Evolutionary conservation across 2,888 invertebrate species (phyloP).

Genomic region (Aleiodes leptofemur): DNA sequence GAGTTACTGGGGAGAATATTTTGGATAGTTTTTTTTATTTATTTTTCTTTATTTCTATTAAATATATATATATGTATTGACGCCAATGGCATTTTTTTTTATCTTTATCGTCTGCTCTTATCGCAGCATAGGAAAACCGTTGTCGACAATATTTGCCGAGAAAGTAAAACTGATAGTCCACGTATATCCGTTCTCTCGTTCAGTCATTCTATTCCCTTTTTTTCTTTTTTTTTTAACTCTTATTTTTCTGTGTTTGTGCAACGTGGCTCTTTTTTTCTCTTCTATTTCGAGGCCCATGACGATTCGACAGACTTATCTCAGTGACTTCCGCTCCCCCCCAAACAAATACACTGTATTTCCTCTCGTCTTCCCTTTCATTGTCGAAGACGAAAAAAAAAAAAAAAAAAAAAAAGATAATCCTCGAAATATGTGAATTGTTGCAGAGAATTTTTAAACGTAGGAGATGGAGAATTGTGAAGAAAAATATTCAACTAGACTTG

Average conservation of each 20-base stretch:
- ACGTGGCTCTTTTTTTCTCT: conserved; percentile 2
- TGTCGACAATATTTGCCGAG: conserved; percentile 61
- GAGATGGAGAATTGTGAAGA: background rate
- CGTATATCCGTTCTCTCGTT: conserved; percentile 20
- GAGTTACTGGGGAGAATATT: conserved; percentile 11
- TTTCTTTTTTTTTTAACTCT: background rate
- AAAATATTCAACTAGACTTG: background rate
- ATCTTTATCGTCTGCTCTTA: conserved; percentile 60
- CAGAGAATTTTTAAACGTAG: background rate
- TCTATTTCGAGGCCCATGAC: conserved; percentile 20
- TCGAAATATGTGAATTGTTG: conserved; percentile 7
- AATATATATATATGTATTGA: conserved; percentile 9
- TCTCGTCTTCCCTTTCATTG: background rate
- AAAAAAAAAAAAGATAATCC: background rate
- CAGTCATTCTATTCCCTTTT: conserved; percentile 17
- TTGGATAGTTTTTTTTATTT: background rate
- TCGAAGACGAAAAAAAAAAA: background rate
- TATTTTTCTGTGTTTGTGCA: background rate
- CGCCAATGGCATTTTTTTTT: conserved; percentile 35
- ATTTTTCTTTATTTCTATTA: background rate
- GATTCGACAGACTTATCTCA: conserved; percentile 31
- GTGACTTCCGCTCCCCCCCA: background rate
- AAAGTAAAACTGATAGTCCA: conserved; percentile 40
- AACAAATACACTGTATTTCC: conserved; percentile 18
- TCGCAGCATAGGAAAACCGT: conserved; percentile 61